Evolutionary conservation across 92 coral and sea anemone species (phyloP).

Genomic region (Desmophyllum pertusum): DNA sequence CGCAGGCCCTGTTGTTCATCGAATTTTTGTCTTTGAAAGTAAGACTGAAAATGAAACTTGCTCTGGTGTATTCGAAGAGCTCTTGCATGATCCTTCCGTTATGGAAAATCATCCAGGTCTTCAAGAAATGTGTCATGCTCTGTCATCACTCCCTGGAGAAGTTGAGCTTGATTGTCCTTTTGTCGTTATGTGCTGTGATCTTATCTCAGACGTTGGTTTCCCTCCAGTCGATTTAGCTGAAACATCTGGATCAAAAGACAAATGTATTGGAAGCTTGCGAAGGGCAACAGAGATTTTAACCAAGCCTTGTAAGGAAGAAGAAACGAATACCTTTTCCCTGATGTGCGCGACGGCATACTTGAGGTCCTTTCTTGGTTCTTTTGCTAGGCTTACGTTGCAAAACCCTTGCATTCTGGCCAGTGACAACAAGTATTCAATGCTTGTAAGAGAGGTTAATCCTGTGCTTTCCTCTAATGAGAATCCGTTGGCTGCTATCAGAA

Average conservation of each 20-base stretch:
- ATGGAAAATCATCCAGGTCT: conserved; percentile 48
- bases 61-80: conserved; percentile 46
- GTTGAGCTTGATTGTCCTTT: conserved; percentile 53
- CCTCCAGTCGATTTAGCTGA: conserved; percentile 48
- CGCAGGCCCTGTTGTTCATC: conserved; percentile 72
- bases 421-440: conserved; percentile 43
- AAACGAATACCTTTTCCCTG: conserved; percentile 44
- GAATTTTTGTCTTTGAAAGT: conserved; percentile 63
- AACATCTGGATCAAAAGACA: conserved; percentile 57
- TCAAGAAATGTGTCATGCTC: conserved; percentile 35
- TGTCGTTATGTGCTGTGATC: conserved; percentile 72
- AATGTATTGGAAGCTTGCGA: conserved; percentile 32
- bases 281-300: conserved; percentile 50
- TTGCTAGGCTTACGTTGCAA: conserved; percentile 47
- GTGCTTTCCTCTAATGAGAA: neutral
- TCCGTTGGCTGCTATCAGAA: conserved; percentile 30
- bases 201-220: conserved; percentile 63
- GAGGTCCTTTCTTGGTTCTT: conserved; percentile 60
- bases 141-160: conserved; percentile 3
- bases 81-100: conserved; percentile 22
- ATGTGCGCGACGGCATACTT: conserved; percentile 74
- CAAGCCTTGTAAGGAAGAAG: conserved; percentile 28
- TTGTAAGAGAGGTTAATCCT: conserved; percentile 67
- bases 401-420: conserved; percentile 32
- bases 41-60: conserved; percentile 29